Base-by-base conservation (phyloP, 2,888 invertebrate genomes). In the Octonoba sinensis region DNA sequence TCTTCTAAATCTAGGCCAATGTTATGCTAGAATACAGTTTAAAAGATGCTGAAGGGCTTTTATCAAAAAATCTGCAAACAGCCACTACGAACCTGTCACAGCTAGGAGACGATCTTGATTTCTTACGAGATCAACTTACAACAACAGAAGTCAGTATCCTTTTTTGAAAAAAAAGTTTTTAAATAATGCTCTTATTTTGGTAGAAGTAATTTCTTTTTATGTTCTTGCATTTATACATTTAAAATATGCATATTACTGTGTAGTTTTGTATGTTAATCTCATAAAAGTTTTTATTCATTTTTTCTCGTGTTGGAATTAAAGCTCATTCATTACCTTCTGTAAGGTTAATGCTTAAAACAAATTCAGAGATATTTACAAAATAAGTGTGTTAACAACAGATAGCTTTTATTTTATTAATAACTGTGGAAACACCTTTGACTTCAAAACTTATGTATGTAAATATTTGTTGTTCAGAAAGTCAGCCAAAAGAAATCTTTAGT, bases 21-120 rank as follows among this genome's bases (percentile, higher is more conserved):
- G 96, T 98, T 6, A 99, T 99, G 98, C 90, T 99, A 87, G 98
- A 99, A 89, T 99, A 98, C 90, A 92, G 93, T 36, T 90, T 98
- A 86, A 93, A 95, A 85, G 98, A 97, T 90, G 97, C 97, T 46
- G 93, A 95, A 88, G 91, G 92, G 82, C 90, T 97, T 75, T 90
- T 98, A 27, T 91, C 92, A 79, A 94, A 95, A 87, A 96, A 96
- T 88, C 93, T 95, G 88, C 91, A 92, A 71, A 92, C 94, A 66
- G 97, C 97, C 15, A 93, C 93, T 86, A 93, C 93, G 87, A 95
- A 95, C 89, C 90, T 97, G 82, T 91, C 91, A 82, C 93, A 93
- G 89, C 93, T 97, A 54, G 96, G 96, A 86, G 93, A 95, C 87
- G 97, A 98, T 90, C 91, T 98, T 86, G 96, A 97, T 89, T 98